These are phyloP conservation scores for Chironomus tentans DNA, from an alignment of 2,888 invertebrate genomes.

Conservation along the genomic window DNA sequence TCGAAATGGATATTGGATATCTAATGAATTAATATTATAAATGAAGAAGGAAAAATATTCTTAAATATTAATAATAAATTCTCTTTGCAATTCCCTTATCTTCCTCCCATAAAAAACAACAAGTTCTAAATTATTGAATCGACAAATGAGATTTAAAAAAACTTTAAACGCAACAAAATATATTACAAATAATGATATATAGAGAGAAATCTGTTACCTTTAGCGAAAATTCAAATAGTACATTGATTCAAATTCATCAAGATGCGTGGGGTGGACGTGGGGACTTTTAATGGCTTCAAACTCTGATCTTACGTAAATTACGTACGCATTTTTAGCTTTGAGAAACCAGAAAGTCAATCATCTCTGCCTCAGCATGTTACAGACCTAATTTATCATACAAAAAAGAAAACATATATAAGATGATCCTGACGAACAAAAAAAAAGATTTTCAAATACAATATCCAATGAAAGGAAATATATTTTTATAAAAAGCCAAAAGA, in stretches of 20 bases:
- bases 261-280: no score
- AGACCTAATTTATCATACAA: no score
- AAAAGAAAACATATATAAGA: not conserved
- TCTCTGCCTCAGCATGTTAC: no score
- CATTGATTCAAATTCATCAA: no score
- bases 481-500: not conserved
- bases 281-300: no score
- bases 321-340: no score
- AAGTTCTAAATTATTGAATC: constrained; percentile 1
- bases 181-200: not conserved
- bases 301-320: no score
- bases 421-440: not conserved
- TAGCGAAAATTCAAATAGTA: not conserved
- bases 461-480: not conserved
- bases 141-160: not conserved
- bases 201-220: not conserved
- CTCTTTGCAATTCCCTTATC: not conserved
- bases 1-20: no score
- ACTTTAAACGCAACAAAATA: constrained; percentile 9
- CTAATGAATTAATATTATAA: not conserved
- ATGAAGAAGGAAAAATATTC: not conserved
- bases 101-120: not conserved
- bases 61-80: not conserved
- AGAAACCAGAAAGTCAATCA: no score
- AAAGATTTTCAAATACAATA: not conserved